Evolutionary conservation across 2,888 invertebrate species (phyloP), one percentile per base, ranked within the genome.

Genomic region (Scelioninae gen. 1): DNA sequence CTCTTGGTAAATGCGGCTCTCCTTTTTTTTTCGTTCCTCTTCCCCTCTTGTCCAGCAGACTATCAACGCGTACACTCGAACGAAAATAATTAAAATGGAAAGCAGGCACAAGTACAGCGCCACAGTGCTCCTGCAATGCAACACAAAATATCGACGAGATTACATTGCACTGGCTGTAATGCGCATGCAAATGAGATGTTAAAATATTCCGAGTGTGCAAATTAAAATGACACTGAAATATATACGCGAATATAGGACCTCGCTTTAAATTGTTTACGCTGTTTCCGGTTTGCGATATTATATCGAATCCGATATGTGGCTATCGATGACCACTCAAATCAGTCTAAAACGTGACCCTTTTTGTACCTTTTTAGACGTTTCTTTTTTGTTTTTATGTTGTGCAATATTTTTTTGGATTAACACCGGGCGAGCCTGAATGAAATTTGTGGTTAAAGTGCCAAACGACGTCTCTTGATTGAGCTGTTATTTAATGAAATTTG

Each of bases 201-300:
- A 90, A 91, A 92, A 91, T 91, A 92, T 91, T 91, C 91, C 88
- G 88, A 88, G 89, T 89, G 88, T 87, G 90, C 89, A 89, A 91
- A 92, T 91, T 91, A 91, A 91, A 92, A 91, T 91, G 91, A 91
- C 90, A 89, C 89, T 88, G 89, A 91, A 89, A 91, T 90, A 89
- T 91, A 90, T 90, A 90, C 85, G 88, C 85, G 87, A 81, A 84
- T 81, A 83, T 83, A 72, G 74, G 82, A 85, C 71, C 84, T 58
- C 85, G 88, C 23, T 88, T 89, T 87, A 90, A 90, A 91, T 91
- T 91, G 91, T 91, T 90, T 89, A 90, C 89, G 88, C 87, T 85
- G 87, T 87, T 85, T 81, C 86, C 86, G 86, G 88, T 86, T 88
- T 74, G 87, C 86, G 89, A 87, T 88, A 88, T 88, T 88, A 88